These are phyloP conservation scores for Astyanax mexicanus DNA, from an alignment of 2,797 vertebrate genomes.

Conservation along the genomic window DNA sequence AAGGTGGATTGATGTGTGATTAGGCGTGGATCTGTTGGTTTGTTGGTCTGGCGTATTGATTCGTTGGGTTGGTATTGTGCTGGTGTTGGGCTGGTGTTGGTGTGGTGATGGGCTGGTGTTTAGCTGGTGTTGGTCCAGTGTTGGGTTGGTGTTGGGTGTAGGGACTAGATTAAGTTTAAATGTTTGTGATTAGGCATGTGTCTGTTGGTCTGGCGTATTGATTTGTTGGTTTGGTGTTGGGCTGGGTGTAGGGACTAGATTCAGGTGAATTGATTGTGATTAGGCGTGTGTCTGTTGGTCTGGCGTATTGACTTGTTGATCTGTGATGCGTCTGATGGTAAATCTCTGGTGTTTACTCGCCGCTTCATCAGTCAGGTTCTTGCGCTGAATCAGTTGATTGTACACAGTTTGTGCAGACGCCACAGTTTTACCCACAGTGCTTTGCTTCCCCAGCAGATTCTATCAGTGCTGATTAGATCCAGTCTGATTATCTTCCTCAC, in stretches of 20 bases:
- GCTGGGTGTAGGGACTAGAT: not conserved
- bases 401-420: not conserved
- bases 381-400: not conserved
- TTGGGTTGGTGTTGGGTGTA: too few species aligned
- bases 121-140: too few species aligned
- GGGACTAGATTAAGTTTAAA: too few species aligned
- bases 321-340: not conserved
- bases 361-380: not conserved
- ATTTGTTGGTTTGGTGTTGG: too few species aligned
- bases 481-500: not conserved
- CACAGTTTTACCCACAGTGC: not conserved
- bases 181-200: too few species aligned
- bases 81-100: too few species aligned
- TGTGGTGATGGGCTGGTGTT: too few species aligned
- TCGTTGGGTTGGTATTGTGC: too few species aligned
- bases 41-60: too few species aligned
- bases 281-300: not conserved
- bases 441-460: constrained; percentile 1
- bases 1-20: too few species aligned
- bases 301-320: not conserved
- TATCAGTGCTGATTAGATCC: not conserved
- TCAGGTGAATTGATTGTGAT: not conserved
- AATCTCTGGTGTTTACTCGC: not conserved
- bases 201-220: too few species aligned
- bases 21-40: too few species aligned